Evolutionary conservation across 1,140 invertebrate species (phyloP), one percentile per base, ranked within the genome.

Genomic region (Phenacoccus solenopsis): DNA sequence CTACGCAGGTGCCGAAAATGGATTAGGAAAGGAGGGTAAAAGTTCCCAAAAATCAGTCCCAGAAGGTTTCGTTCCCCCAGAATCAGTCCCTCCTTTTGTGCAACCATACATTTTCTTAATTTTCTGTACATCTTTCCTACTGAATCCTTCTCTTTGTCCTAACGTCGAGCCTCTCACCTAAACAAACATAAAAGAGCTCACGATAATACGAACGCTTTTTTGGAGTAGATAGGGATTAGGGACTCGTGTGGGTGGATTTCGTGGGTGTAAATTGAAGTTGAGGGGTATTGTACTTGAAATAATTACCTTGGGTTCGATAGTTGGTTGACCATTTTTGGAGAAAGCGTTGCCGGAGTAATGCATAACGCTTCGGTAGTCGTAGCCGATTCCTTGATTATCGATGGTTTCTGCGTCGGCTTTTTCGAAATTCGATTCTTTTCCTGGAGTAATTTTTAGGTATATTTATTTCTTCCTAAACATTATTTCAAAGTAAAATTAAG

Each of bases 311-410:
- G 86, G 80, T 7, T 83, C 78, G 69, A 91, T 89, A 0, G 89
- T 91, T 10, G 85, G 84, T 74, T 84, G 75, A 1, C 86, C 85
- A 76, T 91, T 92, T 57, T 76, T 82, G 5, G 88, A 88, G 78
- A 93, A 93, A 12, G 89, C 89, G 59, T 83, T 86, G 13, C 84
- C 80, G 0, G 87, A 90, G 75, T 93, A 93, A 76, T 93, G 91
- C 90, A 93, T 92, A 0, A 93, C 87, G 71, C 89, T 91, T 64
- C 84, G 83, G 75, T 88, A 92, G 78, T 93, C 90, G 73, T 90
- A 90, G 0, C 82, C 79, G 0, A 90, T 82, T 1, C 87, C 87
- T 73, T 82, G 89, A 20, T 81, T 83, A 56, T 84, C 80, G 0
- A 84, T 84, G 1, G 77, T 79, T 13, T 78, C 77, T 20, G 77